Percentiles rank a stretch among this genome's conserved stretches.
Evolutionary conservation across 1,140 invertebrate genomes (phyloP).

Genomic region (Drosophila kurseongensis): DNA sequence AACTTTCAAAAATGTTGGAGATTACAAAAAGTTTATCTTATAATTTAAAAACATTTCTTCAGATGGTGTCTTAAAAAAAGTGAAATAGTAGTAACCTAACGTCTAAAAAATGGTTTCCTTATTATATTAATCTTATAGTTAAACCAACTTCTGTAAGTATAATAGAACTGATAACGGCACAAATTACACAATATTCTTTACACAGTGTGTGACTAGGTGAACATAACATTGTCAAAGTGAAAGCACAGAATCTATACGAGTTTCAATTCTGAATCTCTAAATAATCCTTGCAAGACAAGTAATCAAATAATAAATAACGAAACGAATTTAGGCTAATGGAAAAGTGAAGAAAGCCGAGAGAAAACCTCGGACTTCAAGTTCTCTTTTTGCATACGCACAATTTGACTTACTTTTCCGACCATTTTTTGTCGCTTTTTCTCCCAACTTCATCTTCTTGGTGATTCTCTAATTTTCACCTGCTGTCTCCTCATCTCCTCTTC

Average conservation of each 20-base stretch:
- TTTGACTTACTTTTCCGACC: constrained; percentile 59
- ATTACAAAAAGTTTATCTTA: too few species aligned
- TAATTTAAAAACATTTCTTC: too few species aligned
- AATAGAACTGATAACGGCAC: too few species aligned
- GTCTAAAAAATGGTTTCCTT: too few species aligned
- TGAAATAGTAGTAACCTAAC: too few species aligned
- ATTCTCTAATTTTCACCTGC: constrained; percentile 67
- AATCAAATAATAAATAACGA: constrained; percentile 15
- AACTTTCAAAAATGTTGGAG: too few species aligned
- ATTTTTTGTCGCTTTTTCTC: constrained; percentile 17
- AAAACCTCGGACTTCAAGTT: constrained; percentile 8
- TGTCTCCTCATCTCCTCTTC: background rate
- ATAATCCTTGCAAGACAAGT: background rate
- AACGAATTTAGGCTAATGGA: constrained; percentile 8
- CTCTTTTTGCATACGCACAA: constrained; percentile 13
- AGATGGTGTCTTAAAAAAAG: too few species aligned
- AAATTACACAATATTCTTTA: too few species aligned
- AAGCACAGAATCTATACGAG: background rate
- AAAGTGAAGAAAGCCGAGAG: constrained; percentile 3
- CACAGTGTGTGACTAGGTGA: too few species aligned
- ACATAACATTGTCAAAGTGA: too few species aligned
- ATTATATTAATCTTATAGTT: too few species aligned
- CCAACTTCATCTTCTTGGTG: constrained; percentile 21
- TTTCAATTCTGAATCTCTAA: background rate
- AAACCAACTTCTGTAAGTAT: too few species aligned